These are phyloP conservation scores for Hydropsyche betteni DNA, from an alignment of 2,888 invertebrate genomes.

Conservation along the genomic window DNA sequence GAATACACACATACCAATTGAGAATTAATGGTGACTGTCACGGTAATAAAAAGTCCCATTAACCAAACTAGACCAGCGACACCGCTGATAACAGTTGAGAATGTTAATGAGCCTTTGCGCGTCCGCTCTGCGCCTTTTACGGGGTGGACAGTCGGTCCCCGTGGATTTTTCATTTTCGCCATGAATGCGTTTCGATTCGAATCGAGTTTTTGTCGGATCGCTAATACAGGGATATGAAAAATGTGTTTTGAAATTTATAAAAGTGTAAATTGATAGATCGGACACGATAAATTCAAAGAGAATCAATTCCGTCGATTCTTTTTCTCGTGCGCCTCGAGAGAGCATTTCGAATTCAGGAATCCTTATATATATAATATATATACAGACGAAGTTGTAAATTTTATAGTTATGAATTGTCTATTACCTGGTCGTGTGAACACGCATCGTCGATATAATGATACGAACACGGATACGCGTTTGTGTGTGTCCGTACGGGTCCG, in stretches of 20 bases:
- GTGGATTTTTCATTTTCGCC: not conserved
- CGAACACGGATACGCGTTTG: slow-evolving; percentile 9
- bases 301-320: not conserved
- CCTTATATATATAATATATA: not conserved
- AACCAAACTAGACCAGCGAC: slow-evolving; percentile 48
- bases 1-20: too few relatives aligned
- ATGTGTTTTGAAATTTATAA: not conserved
- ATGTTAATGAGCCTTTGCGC: slow-evolving; percentile 39
- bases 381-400: slow-evolving; percentile 30
- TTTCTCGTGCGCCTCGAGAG: not conserved
- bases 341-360: slow-evolving; percentile 38
- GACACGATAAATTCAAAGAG: not conserved
- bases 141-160: not conserved
- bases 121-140: slow-evolving; percentile 8
- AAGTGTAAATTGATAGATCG: slow-evolving; percentile 20
- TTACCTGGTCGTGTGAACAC: slow-evolving; percentile 26
- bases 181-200: not conserved
- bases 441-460: slow-evolving; percentile 16
- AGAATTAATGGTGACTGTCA: slow-evolving; percentile 49
- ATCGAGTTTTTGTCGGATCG: not conserved
- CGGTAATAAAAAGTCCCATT: slow-evolving; percentile 48
- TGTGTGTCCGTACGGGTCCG: not conserved
- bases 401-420: slow-evolving; percentile 37
- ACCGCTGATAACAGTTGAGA: slow-evolving; percentile 39
- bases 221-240: not conserved